Conservation (phyloP, 92 coral and sea anemone genomes). For the Palythoa grandiflora region DNA sequence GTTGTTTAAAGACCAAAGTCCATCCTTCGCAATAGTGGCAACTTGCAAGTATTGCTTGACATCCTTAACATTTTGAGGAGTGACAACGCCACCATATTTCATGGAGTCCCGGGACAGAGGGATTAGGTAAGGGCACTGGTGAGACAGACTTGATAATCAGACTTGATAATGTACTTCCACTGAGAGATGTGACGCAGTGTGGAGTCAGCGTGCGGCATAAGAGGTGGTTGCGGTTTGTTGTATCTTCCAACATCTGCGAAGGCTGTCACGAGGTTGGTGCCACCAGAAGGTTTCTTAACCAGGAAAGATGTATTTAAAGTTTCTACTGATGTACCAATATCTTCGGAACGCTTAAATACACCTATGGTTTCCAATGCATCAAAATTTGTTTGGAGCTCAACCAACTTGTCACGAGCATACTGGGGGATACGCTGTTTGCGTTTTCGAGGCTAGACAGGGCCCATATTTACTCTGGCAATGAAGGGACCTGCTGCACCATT, state of each 20-base stretch:
- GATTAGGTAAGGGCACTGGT: conserved; percentile 25
- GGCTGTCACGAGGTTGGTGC: conserved; percentile 62
- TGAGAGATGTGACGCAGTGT: conserved; percentile 55
- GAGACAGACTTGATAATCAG: conserved; percentile 22
- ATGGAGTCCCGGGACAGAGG: no score
- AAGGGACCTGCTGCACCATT: conserved; percentile 37
- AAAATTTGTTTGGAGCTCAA: conserved; percentile 63
- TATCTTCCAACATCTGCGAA: conserved; percentile 66
- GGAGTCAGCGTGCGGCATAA: conserved; percentile 62
- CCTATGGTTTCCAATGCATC: conserved; percentile 49
- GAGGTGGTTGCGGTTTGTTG: conserved; percentile 65
- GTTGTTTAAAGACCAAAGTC: neutral
- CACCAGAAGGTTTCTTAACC: conserved; percentile 52
- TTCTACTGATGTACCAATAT: conserved; percentile 48
- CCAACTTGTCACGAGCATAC: conserved; percentile 60
- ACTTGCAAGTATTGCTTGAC: neutral
- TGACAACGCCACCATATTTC: conserved; percentile 39
- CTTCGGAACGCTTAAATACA: conserved; percentile 54
- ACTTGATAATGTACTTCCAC: conserved; percentile 58
- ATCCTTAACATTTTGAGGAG: neutral
- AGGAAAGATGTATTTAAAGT: conserved; percentile 62
- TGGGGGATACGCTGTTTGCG: conserved; percentile 64
- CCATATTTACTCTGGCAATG: conserved; percentile 63
- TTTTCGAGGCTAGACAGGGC: conserved; percentile 66
- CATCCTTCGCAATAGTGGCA: neutral